phyloP scores from a whole-genome alignment of 2,797 vertebrate genomes.

The Chrysocyon brachyurus region DNA sequence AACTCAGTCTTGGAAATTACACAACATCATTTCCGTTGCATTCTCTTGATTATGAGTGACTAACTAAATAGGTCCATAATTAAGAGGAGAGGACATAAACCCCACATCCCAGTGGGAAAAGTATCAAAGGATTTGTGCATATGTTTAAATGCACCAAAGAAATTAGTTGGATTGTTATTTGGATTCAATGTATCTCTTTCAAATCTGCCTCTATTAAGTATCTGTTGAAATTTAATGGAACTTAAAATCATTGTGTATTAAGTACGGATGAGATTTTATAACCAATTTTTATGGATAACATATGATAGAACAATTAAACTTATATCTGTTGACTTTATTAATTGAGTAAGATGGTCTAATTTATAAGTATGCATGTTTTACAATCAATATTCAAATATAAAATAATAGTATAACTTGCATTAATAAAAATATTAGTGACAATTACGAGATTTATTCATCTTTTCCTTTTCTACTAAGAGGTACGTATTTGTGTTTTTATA shows the following conservation, averaged over 20 bases:
- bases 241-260: constrained; percentile 26
- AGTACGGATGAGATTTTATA: constrained; percentile 1
- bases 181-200: not conserved
- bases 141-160: not conserved
- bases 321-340: constrained; percentile 52
- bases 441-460: not conserved
- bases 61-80: not conserved
- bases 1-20: not conserved
- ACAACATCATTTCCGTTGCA: not conserved
- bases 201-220: constrained; percentile 24
- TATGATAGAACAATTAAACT: constrained; percentile 24
- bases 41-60: not conserved
- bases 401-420: not conserved
- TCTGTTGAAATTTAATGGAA: not conserved
- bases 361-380: constrained; percentile 12
- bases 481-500: constrained; percentile 12
- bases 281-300: not conserved
- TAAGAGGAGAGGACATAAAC: not conserved
- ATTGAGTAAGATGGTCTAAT: not conserved
- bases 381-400: constrained; percentile 58
- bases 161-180: constrained; percentile 18
- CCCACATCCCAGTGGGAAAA: not conserved
- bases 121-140: not conserved
- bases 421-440: constrained; percentile 4
- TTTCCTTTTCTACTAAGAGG: not conserved